phyloP scores from a whole-genome alignment of 2,888 invertebrate species.

The Drosophila neonasuta region DNA sequence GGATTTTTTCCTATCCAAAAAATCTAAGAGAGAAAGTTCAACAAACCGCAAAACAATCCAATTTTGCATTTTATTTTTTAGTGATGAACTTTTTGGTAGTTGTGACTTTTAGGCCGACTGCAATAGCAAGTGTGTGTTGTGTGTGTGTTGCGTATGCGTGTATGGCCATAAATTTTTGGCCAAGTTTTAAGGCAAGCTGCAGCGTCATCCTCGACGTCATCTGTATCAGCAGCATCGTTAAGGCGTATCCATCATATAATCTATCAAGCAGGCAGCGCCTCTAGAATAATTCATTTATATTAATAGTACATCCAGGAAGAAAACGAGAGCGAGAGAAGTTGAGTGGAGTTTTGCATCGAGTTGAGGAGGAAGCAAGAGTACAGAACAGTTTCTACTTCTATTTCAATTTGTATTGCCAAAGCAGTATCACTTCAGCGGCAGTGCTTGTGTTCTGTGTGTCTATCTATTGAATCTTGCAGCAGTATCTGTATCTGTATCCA shows the following conservation, averaged over 20 bases:
- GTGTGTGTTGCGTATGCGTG: conserved; percentile 15
- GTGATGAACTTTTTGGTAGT: not conserved
- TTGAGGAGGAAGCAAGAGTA: not conserved
- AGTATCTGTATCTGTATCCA: conserved; percentile 22
- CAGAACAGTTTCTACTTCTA: conserved; percentile 20
- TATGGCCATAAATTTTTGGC: conserved; percentile 33
- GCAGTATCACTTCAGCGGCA: conserved; percentile 26
- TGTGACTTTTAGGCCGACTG: conserved; percentile 8
- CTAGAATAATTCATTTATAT: conserved; percentile 75
- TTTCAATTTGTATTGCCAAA: conserved; percentile 42
- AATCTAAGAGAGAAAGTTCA: not conserved
- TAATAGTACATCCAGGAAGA: conserved; percentile 57
- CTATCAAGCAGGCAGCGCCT: conserved; percentile 59
- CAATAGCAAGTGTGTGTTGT: not conserved
- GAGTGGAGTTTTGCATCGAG: not conserved
- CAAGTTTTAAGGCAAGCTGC: conserved; percentile 49
- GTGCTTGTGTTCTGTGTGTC: conserved; percentile 2
- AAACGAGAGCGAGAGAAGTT: not conserved
- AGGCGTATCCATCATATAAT: conserved; percentile 72
- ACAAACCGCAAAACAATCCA: conserved; percentile 8
- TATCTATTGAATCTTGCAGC: conserved; percentile 19
- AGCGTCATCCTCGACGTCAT: conserved; percentile 44
- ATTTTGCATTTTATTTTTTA: conserved; percentile 10
- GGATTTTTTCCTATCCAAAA: too few relatives aligned
- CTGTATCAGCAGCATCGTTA: conserved; percentile 62